phyloP scores from a whole-genome alignment of 2,113 vertebrate species.

The Scartelaos histophorus region DNA sequence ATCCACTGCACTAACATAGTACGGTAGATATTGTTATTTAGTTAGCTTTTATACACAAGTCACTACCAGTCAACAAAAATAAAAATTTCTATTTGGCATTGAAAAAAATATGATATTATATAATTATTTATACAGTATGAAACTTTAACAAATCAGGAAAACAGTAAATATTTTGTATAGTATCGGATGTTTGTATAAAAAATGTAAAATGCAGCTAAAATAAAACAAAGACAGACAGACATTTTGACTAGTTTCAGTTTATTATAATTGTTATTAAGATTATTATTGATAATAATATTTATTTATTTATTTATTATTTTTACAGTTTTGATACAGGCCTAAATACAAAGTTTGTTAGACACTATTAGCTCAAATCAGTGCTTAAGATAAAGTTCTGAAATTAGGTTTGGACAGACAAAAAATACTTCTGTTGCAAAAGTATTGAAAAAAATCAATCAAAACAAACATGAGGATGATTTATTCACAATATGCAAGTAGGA shows the following conservation, averaged over 20 bases:
- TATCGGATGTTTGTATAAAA: not conserved
- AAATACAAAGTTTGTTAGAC: not conserved
- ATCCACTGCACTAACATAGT: too few relatives aligned
- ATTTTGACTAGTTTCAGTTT: not conserved
- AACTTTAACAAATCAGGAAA: not conserved
- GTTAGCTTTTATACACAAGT: too few relatives aligned
- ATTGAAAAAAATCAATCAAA: not conserved
- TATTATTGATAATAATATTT: too few relatives aligned
- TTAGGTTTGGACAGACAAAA: not conserved
- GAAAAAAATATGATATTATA: too few relatives aligned
- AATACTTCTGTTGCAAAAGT: not conserved
- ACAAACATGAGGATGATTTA: not conserved
- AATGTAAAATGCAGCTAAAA: not conserved
- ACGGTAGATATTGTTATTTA: too few relatives aligned
- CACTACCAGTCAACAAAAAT: too few relatives aligned
- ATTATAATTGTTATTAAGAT: too few relatives aligned
- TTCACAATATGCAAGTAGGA: constrained; percentile 4
- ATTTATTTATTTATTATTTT: not conserved
- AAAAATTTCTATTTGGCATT: too few relatives aligned
- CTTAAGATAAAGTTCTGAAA: not conserved
- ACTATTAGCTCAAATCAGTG: not conserved
- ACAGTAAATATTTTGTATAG: not conserved
- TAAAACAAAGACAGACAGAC: too few relatives aligned
- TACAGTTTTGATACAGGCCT: not conserved
- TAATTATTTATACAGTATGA: not conserved